Evolutionary conservation across 2,888 invertebrate species (phyloP).

Genomic region (Elysia crispata): DNA sequence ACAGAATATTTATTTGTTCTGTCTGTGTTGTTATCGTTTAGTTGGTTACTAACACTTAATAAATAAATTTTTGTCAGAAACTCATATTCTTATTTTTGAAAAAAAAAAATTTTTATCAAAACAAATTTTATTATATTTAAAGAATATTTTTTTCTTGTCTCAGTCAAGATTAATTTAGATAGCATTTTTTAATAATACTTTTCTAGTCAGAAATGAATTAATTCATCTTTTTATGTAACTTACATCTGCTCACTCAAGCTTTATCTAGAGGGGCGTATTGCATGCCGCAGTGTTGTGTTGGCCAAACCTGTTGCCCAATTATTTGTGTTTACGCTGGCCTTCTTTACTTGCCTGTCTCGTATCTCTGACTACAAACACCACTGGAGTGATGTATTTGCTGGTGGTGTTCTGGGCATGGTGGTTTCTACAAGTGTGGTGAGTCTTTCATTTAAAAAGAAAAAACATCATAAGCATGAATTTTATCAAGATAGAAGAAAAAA

Average conservation of each 20-base stretch:
- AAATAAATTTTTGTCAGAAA: no score
- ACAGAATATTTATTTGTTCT: no score
- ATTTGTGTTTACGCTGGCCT: conserved; percentile 85
- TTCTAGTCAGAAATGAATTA: neutral
- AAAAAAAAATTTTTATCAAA: no score
- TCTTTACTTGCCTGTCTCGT: conserved; percentile 83
- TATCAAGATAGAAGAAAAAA: no score
- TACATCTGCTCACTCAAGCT: conserved; percentile 50
- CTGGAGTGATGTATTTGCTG: conserved; percentile 96
- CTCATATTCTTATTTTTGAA: no score
- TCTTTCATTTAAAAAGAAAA: neutral
- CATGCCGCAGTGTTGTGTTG: conserved; percentile 80
- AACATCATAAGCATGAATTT: no score
- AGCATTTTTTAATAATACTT: no score
- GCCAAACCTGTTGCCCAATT: conserved; percentile 91
- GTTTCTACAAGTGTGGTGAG: conserved; percentile 71
- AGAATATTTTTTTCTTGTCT: no score
- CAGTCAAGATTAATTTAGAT: no score
- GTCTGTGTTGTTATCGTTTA: no score
- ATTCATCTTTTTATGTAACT: neutral
- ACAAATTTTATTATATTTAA: no score
- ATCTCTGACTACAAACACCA: conserved; percentile 98
- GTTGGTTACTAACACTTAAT: no score
- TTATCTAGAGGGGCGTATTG: conserved; percentile 61
- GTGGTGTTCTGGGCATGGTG: conserved; percentile 80